These are phyloP conservation scores for Raja brachyura DNA, from an alignment of 2,113 vertebrate species.

Conservation along the genomic window DNA sequence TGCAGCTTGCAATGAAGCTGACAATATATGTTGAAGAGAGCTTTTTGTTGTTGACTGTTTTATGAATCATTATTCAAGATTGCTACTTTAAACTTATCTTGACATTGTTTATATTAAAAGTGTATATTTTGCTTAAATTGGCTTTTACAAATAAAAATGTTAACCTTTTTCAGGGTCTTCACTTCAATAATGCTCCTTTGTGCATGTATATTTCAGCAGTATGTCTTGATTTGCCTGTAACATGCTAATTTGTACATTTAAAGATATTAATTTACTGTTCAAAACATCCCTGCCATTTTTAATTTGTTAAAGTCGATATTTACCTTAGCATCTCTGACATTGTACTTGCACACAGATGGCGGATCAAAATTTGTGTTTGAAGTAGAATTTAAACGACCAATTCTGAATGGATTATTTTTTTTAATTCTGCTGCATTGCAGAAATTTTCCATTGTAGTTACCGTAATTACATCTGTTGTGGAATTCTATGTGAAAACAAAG, in stretches of 20 bases:
- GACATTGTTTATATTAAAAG: not conserved
- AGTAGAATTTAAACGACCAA: not conserved
- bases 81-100: not conserved
- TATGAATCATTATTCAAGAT: not conserved
- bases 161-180: not conserved
- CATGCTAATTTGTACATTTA: not conserved
- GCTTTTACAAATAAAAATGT: not conserved
- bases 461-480: not conserved
- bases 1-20: not conserved
- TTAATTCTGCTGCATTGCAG: not conserved
- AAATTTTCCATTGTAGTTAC: not conserved
- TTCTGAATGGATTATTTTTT: not conserved
- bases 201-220: not conserved
- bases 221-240: not conserved
- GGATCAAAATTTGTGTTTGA: not conserved
- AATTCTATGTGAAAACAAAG: not conserved
- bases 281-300: not conserved
- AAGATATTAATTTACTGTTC: not conserved
- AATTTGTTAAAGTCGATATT: not conserved
- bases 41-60: not conserved
- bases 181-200: not conserved
- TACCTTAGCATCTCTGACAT: not conserved
- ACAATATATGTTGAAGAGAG: conserved; percentile 1
- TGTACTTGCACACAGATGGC: not conserved
- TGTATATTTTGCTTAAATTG: not conserved